Base-by-base conservation (phyloP, 2,888 invertebrate genomes). In the Trypoxylon attenuatum region DNA sequence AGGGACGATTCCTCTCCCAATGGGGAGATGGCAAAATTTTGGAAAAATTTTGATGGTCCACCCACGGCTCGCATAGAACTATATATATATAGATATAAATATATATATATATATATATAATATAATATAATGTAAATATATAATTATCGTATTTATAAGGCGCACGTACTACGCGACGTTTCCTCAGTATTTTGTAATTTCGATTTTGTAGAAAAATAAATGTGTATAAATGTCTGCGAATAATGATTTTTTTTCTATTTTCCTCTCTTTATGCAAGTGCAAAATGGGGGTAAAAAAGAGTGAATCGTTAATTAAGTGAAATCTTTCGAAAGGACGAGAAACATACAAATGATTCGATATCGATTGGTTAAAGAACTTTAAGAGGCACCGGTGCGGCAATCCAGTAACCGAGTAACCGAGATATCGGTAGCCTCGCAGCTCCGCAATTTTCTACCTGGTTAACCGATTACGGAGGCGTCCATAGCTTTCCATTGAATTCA, bases 401-500 rank as follows among this genome's bases (percentile, higher is more conserved):
- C 5, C 45, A 27, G 21, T 21, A 52, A 47, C 62, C 59, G 50
- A 15, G 39, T 55, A 66, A 59, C 63, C 66, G 59, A 54, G 57
- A 23, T 49, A 45, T 64, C 64, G 29, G 60, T 42, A 8, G 41
- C 47, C 25, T 13, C 56, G 16, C 63, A 59, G 54, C 33, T 22
- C 64, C 15, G 65, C 76, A 81, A 83, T 83, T 83, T 83, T 83
- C 82, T 69, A 58, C 60, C 42, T 76, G 81, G 78, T 71, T 78
- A 76, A 71, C 67, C 79, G 56, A 73, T 70, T 63, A 52, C 61
- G 54, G 50, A 58, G 65, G 58, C 71, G 69, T 81, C 78, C 71
- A 74, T 74, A 63, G 78, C 76, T 76, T 78, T 75, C 64, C 62
- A 46, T 62, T 55, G 66, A 50, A 60, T 67, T 66, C 69, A 65